A percentile compares a stretch with the other conserved stretches of the same genome.
These are phyloP conservation scores for Drosophila insularis DNA, from an alignment of 1,140 invertebrate genomes.

Conservation along the genomic window DNA sequence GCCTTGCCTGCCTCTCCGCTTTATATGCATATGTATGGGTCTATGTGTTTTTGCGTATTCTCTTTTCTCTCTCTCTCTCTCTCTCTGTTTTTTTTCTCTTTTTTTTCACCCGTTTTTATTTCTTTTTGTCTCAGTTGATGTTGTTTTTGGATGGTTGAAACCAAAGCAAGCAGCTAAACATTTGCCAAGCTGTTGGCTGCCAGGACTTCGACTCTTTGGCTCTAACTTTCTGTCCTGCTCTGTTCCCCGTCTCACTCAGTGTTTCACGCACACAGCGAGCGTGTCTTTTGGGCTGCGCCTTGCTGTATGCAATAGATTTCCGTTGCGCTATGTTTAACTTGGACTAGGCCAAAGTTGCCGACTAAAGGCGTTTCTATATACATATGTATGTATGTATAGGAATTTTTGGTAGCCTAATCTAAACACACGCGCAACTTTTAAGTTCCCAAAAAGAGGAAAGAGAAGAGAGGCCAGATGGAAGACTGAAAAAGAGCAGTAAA, in stretches of 20 bases:
- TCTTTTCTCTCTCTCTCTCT: background rate
- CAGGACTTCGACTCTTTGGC: slow-evolving; percentile 13
- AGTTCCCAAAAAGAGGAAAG: background rate
- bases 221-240: slow-evolving; percentile 13
- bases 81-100: background rate
- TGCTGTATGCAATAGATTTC: slow-evolving; percentile 45
- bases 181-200: slow-evolving; percentile 66
- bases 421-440: slow-evolving; percentile 15
- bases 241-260: background rate
- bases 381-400: background rate
- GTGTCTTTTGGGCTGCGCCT: slow-evolving; percentile 21
- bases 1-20: slow-evolving; percentile 46
- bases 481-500: background rate
- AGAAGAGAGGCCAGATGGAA: background rate
- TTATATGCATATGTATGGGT: background rate
- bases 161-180: slow-evolving; percentile 62
- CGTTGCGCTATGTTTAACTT: slow-evolving; percentile 45
- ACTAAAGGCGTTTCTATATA: slow-evolving; percentile 6
- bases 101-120: background rate
- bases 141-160: slow-evolving; percentile 28
- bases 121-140: slow-evolving; percentile 21
- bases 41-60: background rate
- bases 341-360: slow-evolving; percentile 7
- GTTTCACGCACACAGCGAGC: background rate
- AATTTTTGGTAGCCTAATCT: slow-evolving; percentile 49